Conservation (phyloP, 2,888 invertebrate genomes). For the Frankliniella intonsa region DNA sequence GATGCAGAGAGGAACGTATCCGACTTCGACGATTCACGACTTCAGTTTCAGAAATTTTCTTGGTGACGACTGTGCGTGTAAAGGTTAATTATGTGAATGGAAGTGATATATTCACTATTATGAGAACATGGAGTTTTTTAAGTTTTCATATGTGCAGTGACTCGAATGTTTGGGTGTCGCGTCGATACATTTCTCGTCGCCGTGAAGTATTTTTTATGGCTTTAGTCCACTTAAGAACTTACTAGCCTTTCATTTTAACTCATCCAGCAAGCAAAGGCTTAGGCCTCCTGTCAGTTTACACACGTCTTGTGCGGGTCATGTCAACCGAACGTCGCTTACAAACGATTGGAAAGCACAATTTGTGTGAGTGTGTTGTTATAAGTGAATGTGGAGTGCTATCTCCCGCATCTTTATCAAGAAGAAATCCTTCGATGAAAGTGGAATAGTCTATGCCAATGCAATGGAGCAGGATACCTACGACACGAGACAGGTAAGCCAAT, state of each 20-base stretch:
- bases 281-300: slow-evolving; percentile 26
- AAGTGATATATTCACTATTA: slow-evolving; percentile 10
- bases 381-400: slow-evolving; percentile 22
- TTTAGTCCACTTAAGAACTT: neutral
- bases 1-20: neutral
- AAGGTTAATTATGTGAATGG: slow-evolving; percentile 21
- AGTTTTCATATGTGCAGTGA: neutral
- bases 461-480: slow-evolving; percentile 23
- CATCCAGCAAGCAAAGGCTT: slow-evolving; percentile 6
- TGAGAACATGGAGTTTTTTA: slow-evolving; percentile 5
- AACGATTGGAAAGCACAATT: slow-evolving; percentile 9
- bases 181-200: neutral
- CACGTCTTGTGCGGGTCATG: slow-evolving; percentile 12
- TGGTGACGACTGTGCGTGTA: slow-evolving; percentile 17
- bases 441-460: slow-evolving; percentile 24
- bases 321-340: neutral
- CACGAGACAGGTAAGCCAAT: slow-evolving; percentile 8
- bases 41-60: slow-evolving; percentile 23
- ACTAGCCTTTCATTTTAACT: slow-evolving; percentile 9
- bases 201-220: neutral
- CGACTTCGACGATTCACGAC: slow-evolving; percentile 16
- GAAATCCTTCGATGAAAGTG: slow-evolving; percentile 25
- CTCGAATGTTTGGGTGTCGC: neutral
- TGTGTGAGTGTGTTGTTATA: neutral
- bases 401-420: slow-evolving; percentile 17